A percentile compares a stretch with the other conserved stretches of the same genome.
Evolutionary conservation across 2,797 vertebrate species (phyloP).

Genomic region (Pseudochirops corinnae): DNA sequence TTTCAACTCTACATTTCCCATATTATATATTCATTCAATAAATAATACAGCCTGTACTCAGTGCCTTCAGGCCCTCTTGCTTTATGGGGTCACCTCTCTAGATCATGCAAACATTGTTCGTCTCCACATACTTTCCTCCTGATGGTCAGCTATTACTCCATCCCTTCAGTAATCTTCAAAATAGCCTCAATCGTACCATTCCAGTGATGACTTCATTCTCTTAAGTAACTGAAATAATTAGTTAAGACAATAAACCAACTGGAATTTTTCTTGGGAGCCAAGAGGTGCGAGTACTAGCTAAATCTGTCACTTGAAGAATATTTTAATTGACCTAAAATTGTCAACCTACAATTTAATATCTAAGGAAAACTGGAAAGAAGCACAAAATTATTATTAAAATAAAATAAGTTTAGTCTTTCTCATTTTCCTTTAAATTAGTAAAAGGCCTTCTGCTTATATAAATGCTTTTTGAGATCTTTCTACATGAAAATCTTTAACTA

Average conservation of each 20-base stretch:
- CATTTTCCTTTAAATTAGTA: constrained; percentile 25
- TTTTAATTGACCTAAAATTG: neutral
- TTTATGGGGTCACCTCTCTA: neutral
- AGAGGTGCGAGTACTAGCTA: constrained; percentile 16
- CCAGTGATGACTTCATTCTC: constrained; percentile 40
- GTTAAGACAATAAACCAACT: constrained; percentile 57
- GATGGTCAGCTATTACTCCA: constrained; percentile 8
- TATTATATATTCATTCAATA: constrained; percentile 11
- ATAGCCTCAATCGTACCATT: neutral
- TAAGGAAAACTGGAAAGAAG: neutral
- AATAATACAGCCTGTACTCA: neutral
- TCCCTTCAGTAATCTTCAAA: constrained; percentile 44
- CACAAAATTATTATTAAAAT: neutral
- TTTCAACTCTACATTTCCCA: constrained; percentile 35
- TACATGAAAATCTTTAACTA: no score
- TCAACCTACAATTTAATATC: neutral
- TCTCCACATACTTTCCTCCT: constrained; percentile 22
- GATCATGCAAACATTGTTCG: neutral
- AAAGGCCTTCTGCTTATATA: neutral
- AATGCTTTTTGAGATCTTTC: no score
- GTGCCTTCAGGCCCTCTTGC: neutral
- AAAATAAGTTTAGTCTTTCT: constrained; percentile 30
- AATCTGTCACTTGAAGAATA: constrained; percentile 37
- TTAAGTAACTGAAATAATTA: constrained; percentile 60
- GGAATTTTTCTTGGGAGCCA: constrained; percentile 40